These are phyloP conservation scores for Polypterus bichir DNA, from an alignment of 2,113 vertebrate genomes.

Conservation along the genomic window DNA sequence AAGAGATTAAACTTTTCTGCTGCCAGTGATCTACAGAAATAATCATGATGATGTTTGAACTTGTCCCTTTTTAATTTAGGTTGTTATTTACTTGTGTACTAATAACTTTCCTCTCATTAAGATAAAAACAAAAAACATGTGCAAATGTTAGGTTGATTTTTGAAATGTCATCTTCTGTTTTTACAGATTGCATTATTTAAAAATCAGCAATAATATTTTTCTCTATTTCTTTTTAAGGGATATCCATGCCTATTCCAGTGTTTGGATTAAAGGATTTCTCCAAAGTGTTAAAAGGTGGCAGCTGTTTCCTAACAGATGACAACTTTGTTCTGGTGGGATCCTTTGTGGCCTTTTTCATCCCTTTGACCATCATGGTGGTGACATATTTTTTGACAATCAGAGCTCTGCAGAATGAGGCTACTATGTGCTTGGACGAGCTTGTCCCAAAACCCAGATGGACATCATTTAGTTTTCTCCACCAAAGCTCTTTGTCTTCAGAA, in stretches of 20 bases:
- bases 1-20: too few relatives aligned
- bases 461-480: slow-evolving; percentile 71
- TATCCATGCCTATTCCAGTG: slow-evolving; percentile 88
- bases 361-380: slow-evolving; percentile 87
- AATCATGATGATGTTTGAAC: too few relatives aligned
- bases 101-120: too few relatives aligned
- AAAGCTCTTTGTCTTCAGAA: slow-evolving; percentile 74
- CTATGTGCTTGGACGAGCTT: slow-evolving; percentile 64
- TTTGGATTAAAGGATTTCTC: slow-evolving; percentile 76
- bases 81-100: too few relatives aligned
- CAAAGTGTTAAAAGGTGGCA: slow-evolving; percentile 78
- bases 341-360: slow-evolving; percentile 88
- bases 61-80: too few relatives aligned
- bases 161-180: too few relatives aligned
- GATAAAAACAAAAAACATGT: too few relatives aligned
- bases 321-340: slow-evolving; percentile 84
- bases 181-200: too few relatives aligned
- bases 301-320: slow-evolving; percentile 73
- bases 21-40: too few relatives aligned
- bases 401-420: slow-evolving; percentile 80
- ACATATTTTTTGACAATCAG: slow-evolving; percentile 89
- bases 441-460: slow-evolving; percentile 70
- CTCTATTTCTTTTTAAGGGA: slow-evolving; percentile 46
- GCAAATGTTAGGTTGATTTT: too few relatives aligned
- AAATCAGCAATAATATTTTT: background rate